Percentiles rank a stretch among this genome's conserved stretches.
These are phyloP conservation scores for Zophobas atratus DNA, from an alignment of 1,140 invertebrate species.

Conservation along the genomic window DNA sequence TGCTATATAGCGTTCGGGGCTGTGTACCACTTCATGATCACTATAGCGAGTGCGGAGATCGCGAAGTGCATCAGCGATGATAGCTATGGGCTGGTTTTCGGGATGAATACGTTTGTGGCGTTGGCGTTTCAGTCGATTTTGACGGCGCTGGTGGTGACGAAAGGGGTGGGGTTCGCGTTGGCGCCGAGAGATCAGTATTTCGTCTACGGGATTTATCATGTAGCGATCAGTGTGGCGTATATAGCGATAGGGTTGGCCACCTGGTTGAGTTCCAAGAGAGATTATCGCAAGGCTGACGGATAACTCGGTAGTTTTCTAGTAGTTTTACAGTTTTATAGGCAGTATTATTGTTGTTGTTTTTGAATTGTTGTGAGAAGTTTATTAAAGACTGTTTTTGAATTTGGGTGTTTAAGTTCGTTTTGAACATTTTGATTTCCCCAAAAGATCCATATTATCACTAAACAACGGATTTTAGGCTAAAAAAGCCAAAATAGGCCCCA, in stretches of 20 bases:
- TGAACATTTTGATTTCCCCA: background rate
- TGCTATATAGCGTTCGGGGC: slow-evolving; percentile 84
- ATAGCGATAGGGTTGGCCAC: slow-evolving; percentile 63
- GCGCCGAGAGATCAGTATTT: slow-evolving; percentile 72
- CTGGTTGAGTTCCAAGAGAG: slow-evolving; percentile 62
- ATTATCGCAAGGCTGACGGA: slow-evolving; percentile 38
- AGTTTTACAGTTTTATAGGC: slow-evolving; percentile 12
- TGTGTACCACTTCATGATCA: slow-evolving; percentile 87
- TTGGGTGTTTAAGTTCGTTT: background rate
- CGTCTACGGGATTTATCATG: slow-evolving; percentile 76
- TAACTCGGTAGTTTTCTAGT: background rate
- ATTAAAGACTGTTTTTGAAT: slow-evolving; percentile 30
- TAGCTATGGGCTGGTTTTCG: slow-evolving; percentile 92
- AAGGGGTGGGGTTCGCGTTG: slow-evolving; percentile 66
- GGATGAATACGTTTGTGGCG: slow-evolving; percentile 89
- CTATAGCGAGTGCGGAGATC: slow-evolving; percentile 90
- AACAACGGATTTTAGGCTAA: too few relatives aligned
- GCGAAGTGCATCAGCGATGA: slow-evolving; percentile 85
- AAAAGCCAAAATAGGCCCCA: too few relatives aligned
- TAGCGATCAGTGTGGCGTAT: slow-evolving; percentile 70
- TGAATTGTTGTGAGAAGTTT: background rate
- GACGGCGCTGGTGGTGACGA: slow-evolving; percentile 78
- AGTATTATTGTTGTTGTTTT: slow-evolving; percentile 1
- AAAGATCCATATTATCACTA: too few relatives aligned
- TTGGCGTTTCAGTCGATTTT: slow-evolving; percentile 84